Percentiles rank a stretch among this genome's conserved stretches.
Conservation (phyloP, 2,888 invertebrate species). For the Smittia aterrima region DNA sequence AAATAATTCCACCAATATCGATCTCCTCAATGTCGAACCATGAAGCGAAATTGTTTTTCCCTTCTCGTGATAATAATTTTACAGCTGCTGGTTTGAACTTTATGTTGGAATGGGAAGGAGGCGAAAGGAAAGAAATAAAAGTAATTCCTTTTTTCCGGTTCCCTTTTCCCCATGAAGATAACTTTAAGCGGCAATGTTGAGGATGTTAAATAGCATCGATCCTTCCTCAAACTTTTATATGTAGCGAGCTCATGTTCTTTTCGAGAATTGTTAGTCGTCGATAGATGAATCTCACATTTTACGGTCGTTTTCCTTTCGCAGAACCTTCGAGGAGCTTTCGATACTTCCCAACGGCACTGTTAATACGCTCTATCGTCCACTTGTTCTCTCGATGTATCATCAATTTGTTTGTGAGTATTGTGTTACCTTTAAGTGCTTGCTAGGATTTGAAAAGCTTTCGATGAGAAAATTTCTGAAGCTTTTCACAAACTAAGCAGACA, state of each 20-base stretch:
- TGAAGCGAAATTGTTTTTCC: not conserved
- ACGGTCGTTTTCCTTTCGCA: conserved; percentile 45
- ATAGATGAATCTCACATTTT: not conserved
- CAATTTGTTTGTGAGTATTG: conserved; percentile 69
- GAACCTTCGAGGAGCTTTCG: conserved; percentile 78
- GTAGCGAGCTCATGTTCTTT: not conserved
- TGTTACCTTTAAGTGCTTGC: not conserved
- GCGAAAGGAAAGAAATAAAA: not conserved
- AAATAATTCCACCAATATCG: conserved; percentile 41
- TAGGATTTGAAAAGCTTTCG: not conserved
- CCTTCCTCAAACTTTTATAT: not conserved
- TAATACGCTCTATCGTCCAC: conserved; percentile 77
- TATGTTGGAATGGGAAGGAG: not conserved
- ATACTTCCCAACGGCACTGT: conserved; percentile 77
- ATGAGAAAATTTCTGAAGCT: not conserved
- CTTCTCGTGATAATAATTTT: conserved; percentile 3
- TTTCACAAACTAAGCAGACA: not conserved
- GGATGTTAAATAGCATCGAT: conserved; percentile 3
- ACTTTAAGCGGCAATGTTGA: not conserved
- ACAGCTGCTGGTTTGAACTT: not conserved
- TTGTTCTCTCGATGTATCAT: conserved; percentile 87
- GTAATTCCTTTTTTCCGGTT: not conserved
- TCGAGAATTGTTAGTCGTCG: not conserved
- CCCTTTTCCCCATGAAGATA: not conserved
- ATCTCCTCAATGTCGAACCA: not conserved